Base-by-base conservation (phyloP, 2,888 invertebrate genomes). In the Drosophila lacicola region DNA sequence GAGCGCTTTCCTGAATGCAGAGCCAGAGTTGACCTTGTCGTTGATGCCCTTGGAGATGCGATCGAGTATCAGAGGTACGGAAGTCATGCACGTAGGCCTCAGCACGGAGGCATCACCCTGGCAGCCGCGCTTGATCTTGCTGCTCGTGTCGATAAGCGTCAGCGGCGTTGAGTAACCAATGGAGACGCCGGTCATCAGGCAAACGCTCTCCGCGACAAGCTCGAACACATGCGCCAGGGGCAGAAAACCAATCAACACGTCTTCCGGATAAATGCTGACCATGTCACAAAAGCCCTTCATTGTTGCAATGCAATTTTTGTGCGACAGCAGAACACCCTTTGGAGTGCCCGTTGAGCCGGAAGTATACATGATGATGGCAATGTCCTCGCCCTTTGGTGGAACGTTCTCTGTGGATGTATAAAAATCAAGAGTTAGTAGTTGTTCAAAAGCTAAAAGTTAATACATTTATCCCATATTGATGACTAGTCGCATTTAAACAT, bases 331-430 rank as follows among this genome's bases (percentile, higher is more conserved):
- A 13, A 97, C 97, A 87, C 98, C 98, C 93, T 98, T 98, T 0
- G 98, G 98, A 67, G 96, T 95, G 56, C 98, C 99, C 4, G 99
- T 99, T 0, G 98, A 98, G 6, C 99, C 99, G 82, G 98, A 98
- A 2, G 99, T 99, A 94, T 99, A 99, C 99, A 99, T 99, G 44
- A 99, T 96, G 87, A 99, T 97, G 51, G 99, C 99, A 4, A 96
- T 95, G 92, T 99, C 99, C 13, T 95, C 93, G 6, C 95, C 93
- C 6, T 93, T 92, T 2, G 98, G 97, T 6, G 95, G 94, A 4
- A 93, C 93, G 19, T 93, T 90, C 81, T 94, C 95, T 95, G 63
- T 29, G 21, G 8, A 41, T 49, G 41, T 56, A 39, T 19, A 3
- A 19, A 44, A 14, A 55, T 11, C 4, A 2, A 8, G 8, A 4